Conservation (phyloP, 2,113 vertebrate genomes). For the Apistogramma diplotaenia region DNA sequence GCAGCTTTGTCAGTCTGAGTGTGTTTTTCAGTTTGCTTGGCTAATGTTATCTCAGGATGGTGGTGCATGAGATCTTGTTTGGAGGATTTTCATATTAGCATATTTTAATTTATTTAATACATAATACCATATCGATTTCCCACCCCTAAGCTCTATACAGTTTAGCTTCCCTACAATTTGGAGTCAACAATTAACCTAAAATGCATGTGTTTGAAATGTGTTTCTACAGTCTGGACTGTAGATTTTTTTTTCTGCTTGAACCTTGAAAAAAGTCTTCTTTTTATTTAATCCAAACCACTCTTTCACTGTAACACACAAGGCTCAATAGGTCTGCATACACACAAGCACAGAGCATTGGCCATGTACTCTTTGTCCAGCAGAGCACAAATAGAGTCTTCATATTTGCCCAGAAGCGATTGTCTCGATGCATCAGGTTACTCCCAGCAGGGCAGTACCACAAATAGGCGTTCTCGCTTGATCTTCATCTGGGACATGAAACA, state of each 20-base stretch:
- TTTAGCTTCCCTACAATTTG: not conserved
- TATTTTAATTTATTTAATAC: too few relatives aligned
- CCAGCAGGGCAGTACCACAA: not conserved
- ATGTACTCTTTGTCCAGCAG: not conserved
- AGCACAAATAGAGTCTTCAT: not conserved
- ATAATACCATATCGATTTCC: too few relatives aligned
- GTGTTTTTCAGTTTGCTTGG: too few relatives aligned
- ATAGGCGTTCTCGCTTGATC: not conserved
- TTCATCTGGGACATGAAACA: not conserved
- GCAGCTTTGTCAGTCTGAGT: too few relatives aligned
- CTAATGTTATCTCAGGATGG: too few relatives aligned
- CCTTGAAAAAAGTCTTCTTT: not conserved
- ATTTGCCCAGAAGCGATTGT: not conserved
- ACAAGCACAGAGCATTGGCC: not conserved
- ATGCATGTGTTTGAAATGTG: not conserved
- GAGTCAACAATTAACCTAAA: not conserved
- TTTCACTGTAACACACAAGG: not conserved
- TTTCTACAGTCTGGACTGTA: not conserved
- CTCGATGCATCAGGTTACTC: slow-evolving; percentile 2
- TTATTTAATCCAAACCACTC: too few relatives aligned
- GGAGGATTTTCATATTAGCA: too few relatives aligned
- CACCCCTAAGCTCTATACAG: not conserved
- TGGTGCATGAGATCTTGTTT: too few relatives aligned
- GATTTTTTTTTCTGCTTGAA: not conserved
- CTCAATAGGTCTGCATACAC: not conserved